A percentile compares a stretch with the other conserved stretches of the same genome.
These are phyloP conservation scores for Temnothorax curvispinosus DNA, from an alignment of 1,140 invertebrate species.

Conservation along the genomic window DNA sequence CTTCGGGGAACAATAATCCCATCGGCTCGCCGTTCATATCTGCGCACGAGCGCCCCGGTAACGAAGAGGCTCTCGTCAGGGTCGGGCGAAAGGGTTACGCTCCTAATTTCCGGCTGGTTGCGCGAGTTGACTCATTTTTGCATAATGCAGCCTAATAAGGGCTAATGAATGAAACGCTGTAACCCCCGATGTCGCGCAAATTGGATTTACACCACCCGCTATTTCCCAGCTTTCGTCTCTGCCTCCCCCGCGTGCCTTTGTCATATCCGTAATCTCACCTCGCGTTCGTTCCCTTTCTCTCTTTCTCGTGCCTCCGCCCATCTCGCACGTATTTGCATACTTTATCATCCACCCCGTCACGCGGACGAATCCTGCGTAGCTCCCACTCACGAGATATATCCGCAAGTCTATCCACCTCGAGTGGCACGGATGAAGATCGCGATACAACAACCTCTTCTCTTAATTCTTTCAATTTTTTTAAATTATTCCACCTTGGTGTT, in stretches of 20 bases:
- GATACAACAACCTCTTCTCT: background rate
- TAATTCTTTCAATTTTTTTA: slow-evolving; percentile 1
- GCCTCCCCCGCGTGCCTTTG: slow-evolving; percentile 41
- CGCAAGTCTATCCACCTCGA: slow-evolving; percentile 58
- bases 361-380: slow-evolving; percentile 59
- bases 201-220: slow-evolving; percentile 79
- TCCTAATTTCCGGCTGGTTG: slow-evolving; percentile 73
- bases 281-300: slow-evolving; percentile 19
- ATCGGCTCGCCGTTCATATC: slow-evolving; percentile 27
- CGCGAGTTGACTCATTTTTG: slow-evolving; percentile 78
- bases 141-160: slow-evolving; percentile 82
- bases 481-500: slow-evolving; percentile 28
- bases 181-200: slow-evolving; percentile 75
- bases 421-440: slow-evolving; percentile 44
- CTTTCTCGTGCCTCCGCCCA: background rate
- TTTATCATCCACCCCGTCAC: slow-evolving; percentile 67
- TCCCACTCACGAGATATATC: slow-evolving; percentile 56
- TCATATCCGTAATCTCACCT: slow-evolving; percentile 67
- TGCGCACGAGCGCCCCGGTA: background rate
- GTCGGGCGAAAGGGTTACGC: slow-evolving; percentile 20
- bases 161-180: slow-evolving; percentile 79
- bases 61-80: background rate
- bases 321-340: slow-evolving; percentile 74
- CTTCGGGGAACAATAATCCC: slow-evolving; percentile 54
- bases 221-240: slow-evolving; percentile 62